Evolutionary conservation across 1,140 invertebrate species (phyloP).

Genomic region (Macrotrachela quadricornifera): DNA sequence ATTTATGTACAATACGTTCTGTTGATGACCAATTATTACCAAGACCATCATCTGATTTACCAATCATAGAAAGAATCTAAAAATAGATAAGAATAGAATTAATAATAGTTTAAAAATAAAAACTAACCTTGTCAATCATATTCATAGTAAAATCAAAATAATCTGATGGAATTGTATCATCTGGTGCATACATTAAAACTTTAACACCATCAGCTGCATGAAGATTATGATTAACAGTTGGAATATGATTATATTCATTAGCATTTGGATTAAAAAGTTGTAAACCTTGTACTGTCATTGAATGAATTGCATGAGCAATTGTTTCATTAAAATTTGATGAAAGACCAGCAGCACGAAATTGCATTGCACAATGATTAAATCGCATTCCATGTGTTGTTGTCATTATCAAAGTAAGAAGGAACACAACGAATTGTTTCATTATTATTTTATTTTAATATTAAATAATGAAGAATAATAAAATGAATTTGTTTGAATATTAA

Average conservation of each 20-base stretch:
- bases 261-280: conserved; percentile 13
- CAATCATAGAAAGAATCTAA: conserved; percentile 15
- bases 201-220: conserved; percentile 8
- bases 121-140: conserved; percentile 15
- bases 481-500: too few relatives aligned
- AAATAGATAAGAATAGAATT: too few relatives aligned
- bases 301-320: conserved; percentile 18
- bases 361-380: too few relatives aligned
- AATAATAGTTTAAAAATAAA: too few relatives aligned
- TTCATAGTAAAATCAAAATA: conserved; percentile 16
- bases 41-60: conserved; percentile 15
- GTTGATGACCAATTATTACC: conserved; percentile 17
- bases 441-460: too few relatives aligned
- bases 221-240: conserved; percentile 18
- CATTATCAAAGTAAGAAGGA: too few relatives aligned
- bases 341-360: too few relatives aligned
- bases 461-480: too few relatives aligned
- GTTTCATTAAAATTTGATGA: conserved; percentile 16
- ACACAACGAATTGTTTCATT: too few relatives aligned
- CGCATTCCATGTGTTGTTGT: too few relatives aligned
- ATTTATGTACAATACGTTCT: conserved; percentile 16
- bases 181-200: conserved; percentile 15
- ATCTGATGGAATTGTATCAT: conserved; percentile 9
- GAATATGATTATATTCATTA: conserved; percentile 13
- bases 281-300: conserved; percentile 16